Conservation (phyloP, 1,140 invertebrate species). For the Muscidifurax raptorellus region DNA sequence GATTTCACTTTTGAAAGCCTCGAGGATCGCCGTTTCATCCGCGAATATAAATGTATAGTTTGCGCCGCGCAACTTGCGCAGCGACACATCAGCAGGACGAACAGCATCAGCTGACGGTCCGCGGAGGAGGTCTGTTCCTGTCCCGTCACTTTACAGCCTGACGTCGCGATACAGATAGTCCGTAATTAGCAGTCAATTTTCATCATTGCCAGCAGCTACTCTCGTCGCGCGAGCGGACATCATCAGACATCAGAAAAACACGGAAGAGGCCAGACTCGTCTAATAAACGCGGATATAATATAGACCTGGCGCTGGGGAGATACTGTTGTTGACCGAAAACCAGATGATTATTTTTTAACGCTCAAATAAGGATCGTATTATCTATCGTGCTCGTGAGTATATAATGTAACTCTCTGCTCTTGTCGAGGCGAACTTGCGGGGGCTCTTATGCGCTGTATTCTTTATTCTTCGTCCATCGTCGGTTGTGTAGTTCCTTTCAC, state of each 20-base stretch:
- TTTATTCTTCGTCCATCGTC: not conserved
- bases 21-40: no score
- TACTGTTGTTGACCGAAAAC: not conserved
- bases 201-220: no score
- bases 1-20: no score
- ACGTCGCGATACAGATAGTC: no score
- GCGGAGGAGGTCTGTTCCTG: not conserved
- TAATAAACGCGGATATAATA: not conserved
- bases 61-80: no score
- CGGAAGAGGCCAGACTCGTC: not conserved
- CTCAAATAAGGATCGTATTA: not conserved
- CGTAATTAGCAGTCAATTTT: no score
- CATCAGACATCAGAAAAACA: slow-evolving; percentile 21
- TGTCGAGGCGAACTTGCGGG: not conserved
- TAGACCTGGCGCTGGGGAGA: not conserved
- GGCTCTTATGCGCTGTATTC: not conserved
- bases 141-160: not conserved
- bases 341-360: not conserved
- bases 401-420: not conserved
- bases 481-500: not conserved
- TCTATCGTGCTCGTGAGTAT: not conserved
- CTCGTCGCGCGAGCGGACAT: not conserved
- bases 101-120: not conserved
- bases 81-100: no score
- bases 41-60: no score